Percentiles rank a stretch among this genome's conserved stretches.
Evolutionary conservation across 2,888 invertebrate species (phyloP).

Genomic region (Lathronympha strigana): DNA sequence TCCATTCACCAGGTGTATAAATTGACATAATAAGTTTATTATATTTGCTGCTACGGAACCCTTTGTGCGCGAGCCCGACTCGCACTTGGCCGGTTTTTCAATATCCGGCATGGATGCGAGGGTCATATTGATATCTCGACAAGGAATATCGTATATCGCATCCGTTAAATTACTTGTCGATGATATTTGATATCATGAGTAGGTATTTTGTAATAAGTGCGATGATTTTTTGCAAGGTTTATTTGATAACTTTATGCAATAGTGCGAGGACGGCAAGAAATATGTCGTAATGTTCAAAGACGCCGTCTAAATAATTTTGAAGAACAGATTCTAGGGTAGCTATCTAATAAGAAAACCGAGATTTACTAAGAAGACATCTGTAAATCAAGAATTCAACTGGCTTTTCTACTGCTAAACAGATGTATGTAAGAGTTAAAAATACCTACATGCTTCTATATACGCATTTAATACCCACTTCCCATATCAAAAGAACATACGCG

Average conservation of each 20-base stretch:
- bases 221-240: slow-evolving; percentile 23
- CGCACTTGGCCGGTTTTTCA: too few species aligned
- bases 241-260: slow-evolving; percentile 9
- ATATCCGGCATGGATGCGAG: slow-evolving; percentile 34
- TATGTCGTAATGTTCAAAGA: neutral
- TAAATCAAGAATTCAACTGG: too few species aligned
- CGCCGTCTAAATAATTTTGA: neutral
- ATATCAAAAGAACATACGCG: slow-evolving; percentile 8
- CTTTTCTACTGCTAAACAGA: neutral
- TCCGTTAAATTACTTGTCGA: slow-evolving; percentile 46
- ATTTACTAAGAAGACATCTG: too few species aligned
- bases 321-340: neutral
- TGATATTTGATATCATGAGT: slow-evolving; percentile 50
- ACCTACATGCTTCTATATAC: neutral
- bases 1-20: too few species aligned
- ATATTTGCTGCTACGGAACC: too few species aligned
- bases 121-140: slow-evolving; percentile 43
- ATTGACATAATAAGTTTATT: too few species aligned
- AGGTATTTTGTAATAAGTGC: slow-evolving; percentile 9
- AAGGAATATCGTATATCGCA: slow-evolving; percentile 45
- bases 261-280: too few species aligned
- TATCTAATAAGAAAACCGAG: neutral
- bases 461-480: neutral
- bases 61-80: too few species aligned
- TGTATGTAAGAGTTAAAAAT: neutral